A percentile compares a stretch with the other conserved stretches of the same genome.
phyloP scores from a whole-genome alignment of 1,140 invertebrate species.

The Scaptomyza montana region DNA sequence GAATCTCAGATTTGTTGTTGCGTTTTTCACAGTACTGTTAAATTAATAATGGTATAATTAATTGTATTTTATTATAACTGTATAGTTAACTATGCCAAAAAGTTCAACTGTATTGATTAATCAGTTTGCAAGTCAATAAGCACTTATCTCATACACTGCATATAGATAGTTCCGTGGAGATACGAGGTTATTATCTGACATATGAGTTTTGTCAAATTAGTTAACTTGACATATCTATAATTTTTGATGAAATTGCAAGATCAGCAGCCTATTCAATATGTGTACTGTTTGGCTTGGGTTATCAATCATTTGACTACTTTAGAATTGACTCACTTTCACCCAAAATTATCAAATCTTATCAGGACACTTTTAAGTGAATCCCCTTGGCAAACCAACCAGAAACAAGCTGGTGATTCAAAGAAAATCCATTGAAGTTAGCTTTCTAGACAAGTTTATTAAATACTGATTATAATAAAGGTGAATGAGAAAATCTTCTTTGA shows the following conservation, averaged over 20 bases:
- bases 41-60: no score
- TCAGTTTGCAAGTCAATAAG: conserved; percentile 6
- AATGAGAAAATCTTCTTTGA: no score
- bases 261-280: not conserved
- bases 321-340: not conserved
- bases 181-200: conserved; percentile 9
- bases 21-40: no score
- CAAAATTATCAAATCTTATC: not conserved
- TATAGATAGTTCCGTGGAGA: not conserved
- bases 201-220: not conserved
- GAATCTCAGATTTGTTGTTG: no score
- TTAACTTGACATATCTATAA: not conserved
- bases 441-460: no score
- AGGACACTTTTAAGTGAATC: not conserved
- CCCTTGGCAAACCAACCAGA: no score
- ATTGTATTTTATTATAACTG: not conserved
- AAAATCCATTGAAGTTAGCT: no score
- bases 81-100: not conserved
- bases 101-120: conserved; percentile 1
- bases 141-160: not conserved
- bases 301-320: not conserved
- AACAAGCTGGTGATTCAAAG: no score
- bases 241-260: no score
- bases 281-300: no score
- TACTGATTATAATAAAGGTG: no score